Evolutionary conservation across 2,113 vertebrate species (phyloP).

Genomic region (Cyanoliseus patagonus): DNA sequence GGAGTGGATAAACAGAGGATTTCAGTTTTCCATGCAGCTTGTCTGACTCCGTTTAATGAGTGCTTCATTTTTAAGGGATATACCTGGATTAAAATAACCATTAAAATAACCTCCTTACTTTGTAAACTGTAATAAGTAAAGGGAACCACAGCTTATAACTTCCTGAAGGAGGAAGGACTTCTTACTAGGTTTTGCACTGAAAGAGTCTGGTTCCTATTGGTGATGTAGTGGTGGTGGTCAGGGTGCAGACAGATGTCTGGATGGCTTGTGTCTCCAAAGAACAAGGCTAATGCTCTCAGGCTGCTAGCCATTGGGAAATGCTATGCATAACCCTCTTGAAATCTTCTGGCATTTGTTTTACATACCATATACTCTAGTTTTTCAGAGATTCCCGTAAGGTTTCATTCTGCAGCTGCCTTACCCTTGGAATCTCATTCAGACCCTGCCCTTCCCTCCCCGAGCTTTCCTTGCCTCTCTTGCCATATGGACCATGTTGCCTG

Average conservation of each 20-base stretch:
- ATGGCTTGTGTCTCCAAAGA: neutral
- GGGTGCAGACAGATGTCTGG: neutral
- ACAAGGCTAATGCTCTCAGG: neutral
- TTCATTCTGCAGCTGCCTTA: constrained; percentile 29
- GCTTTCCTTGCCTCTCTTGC: neutral
- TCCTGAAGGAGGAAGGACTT: neutral
- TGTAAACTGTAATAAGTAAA: neutral
- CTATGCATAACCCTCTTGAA: neutral
- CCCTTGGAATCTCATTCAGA: neutral
- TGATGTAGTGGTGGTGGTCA: neutral
- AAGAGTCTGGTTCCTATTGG: neutral
- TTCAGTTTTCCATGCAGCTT: neutral
- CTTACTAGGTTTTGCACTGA: neutral
- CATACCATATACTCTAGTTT: neutral
- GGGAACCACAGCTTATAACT: neutral
- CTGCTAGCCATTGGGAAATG: constrained; percentile 24
- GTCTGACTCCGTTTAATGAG: neutral
- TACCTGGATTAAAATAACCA: neutral
- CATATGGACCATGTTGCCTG: neutral
- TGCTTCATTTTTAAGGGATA: neutral
- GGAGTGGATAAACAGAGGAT: constrained; percentile 1
- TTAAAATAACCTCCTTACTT: neutral
- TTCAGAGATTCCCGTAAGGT: neutral
- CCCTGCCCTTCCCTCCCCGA: neutral
- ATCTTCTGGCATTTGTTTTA: constrained; percentile 30